Base-by-base conservation (phyloP, 1,140 invertebrate species). In the Diploscapter pachys region DNA sequence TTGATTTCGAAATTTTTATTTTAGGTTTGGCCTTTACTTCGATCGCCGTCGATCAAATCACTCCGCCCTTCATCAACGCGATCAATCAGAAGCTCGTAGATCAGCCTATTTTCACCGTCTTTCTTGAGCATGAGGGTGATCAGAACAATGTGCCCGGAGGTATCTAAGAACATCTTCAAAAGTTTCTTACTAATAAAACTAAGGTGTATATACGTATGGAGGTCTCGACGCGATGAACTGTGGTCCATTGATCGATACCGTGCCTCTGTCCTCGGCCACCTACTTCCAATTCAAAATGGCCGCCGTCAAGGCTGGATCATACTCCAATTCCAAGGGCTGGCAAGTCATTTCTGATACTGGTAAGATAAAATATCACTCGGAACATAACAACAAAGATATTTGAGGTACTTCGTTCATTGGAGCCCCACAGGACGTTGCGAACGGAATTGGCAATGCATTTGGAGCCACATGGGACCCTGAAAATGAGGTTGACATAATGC, bases 201-300 rank as follows among this genome's bases (percentile, higher is more conserved):
- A 31, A 31, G 31, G 31, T 31, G 63, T 74, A 49, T 78, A 77
- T 71, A 78, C 77, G 50, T 78, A 78, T 59, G 77, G 77, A 65
- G 77, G 77, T 64, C 69, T 79, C 53, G 78, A 79, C 56, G 57
- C 65, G 9, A 66, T n/a, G 0, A 77, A 79, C 72, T 79, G 78
- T 56, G 78, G 78, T 50, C 76, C 76, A 51, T 71, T 79, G 3
- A 79, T 79, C 52, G 78, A 75, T 48, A 78, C 78, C 63, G 63
- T 74, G 77, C 71, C 77, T 53, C 67, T 79, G 4, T 79, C 77
- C 55, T 79, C 77, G 48, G 77, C 77, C 63, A 75, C 78, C 52
- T 79, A 78, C 68, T 79, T 66, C 48, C 78, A 79, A 65, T 79
- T 79, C 77, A 78, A 79, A 65, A 67, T 79, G 70, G 62, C 52